Evolutionary conservation across 2,888 invertebrate genomes (phyloP).

Genomic region (Lordiphosa fenestrarum): DNA sequence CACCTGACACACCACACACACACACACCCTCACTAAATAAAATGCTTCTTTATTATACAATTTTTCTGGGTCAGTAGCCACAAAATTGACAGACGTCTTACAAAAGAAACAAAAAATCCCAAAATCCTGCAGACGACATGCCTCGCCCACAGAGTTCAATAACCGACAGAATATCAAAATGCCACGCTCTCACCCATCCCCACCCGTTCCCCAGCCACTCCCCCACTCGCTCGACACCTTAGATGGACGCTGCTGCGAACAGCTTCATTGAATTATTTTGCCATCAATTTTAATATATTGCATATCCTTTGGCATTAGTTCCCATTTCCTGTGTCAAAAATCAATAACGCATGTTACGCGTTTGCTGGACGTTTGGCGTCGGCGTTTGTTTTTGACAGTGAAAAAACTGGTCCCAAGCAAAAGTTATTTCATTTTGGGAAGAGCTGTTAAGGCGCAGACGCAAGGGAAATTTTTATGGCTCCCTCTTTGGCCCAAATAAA

Average conservation of each 20-base stretch:
- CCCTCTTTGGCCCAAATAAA: too few species aligned
- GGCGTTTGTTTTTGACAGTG: constrained; percentile 47
- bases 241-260: constrained; percentile 19
- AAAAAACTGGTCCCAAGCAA: constrained; percentile 33
- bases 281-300: constrained; percentile 65
- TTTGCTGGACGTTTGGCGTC: constrained; percentile 9
- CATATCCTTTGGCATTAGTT: constrained; percentile 55
- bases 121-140: constrained; percentile 30
- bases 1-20: constrained; percentile 14
- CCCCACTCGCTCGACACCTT: neutral
- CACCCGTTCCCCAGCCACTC: neutral
- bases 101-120: constrained; percentile 12
- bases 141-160: constrained; percentile 52
- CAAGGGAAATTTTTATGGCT: constrained; percentile 49
- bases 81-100: constrained; percentile 43
- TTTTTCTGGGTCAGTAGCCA: constrained; percentile 68
- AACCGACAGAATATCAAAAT: constrained; percentile 34
- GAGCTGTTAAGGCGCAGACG: constrained; percentile 52
- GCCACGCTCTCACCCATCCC: constrained; percentile 10
- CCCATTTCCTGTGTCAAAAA: constrained; percentile 46
- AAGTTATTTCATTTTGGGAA: constrained; percentile 30
- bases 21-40: neutral
- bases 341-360: constrained; percentile 62
- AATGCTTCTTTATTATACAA: constrained; percentile 43
- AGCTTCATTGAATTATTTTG: constrained; percentile 64